phyloP scores from a whole-genome alignment of 1,140 invertebrate genomes.

The Trinorchestia longiramus region DNA sequence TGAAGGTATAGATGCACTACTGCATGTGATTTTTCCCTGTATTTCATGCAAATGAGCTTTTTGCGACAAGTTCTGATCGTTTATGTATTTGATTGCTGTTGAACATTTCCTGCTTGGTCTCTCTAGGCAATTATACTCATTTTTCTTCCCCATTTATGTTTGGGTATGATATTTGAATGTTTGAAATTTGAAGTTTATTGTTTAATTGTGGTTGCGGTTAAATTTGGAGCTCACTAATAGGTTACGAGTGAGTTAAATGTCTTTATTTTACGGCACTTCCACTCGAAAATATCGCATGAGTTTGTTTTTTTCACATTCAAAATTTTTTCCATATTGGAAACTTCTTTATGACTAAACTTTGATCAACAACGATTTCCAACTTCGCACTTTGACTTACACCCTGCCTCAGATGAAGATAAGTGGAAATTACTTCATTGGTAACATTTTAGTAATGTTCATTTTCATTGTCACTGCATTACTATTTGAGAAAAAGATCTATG shows the following conservation, averaged over 20 bases:
- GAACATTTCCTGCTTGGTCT: neutral
- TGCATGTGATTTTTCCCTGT: constrained; percentile 9
- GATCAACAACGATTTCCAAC: no score
- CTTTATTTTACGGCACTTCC: neutral
- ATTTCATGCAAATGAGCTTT: neutral
- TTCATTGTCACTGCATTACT: neutral
- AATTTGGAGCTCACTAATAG: no score
- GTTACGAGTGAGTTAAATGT: no score
- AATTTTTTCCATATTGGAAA: neutral
- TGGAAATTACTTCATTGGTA: neutral
- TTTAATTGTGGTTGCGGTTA: no score
- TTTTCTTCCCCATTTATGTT: neutral
- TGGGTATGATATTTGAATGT: neutral
- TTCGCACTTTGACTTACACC: no score
- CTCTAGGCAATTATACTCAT: neutral
- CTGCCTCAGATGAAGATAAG: no score
- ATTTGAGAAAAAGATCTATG: neutral
- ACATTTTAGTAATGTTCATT: neutral
- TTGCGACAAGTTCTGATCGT: neutral
- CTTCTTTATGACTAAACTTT: no score
- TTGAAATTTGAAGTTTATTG: no score
- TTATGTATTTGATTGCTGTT: neutral
- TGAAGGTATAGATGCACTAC: constrained; percentile 8
- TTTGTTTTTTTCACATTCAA: neutral
- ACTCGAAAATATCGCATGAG: neutral